A percentile compares a stretch with the other conserved stretches of the same genome.
These are phyloP conservation scores for Heliconius ismenius DNA, from an alignment of 2,888 invertebrate species.

Conservation along the genomic window DNA sequence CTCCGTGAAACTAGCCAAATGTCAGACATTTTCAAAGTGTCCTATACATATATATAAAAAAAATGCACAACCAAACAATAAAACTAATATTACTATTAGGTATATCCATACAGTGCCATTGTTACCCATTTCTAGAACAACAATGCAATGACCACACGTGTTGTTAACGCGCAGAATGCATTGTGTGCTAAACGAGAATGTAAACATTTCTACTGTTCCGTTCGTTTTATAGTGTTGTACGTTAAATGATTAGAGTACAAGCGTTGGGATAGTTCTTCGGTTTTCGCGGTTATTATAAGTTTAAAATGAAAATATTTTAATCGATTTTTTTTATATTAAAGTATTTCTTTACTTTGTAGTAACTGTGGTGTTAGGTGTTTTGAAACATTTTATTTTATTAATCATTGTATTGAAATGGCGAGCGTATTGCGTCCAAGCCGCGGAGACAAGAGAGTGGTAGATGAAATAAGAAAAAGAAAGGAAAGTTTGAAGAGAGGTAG, in stretches of 20 bases:
- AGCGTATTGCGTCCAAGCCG: constrained; percentile 46
- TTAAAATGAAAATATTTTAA: neutral
- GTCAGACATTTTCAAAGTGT: no score
- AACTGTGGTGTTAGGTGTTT: neutral
- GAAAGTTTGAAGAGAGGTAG: constrained; percentile 62
- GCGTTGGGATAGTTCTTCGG: neutral
- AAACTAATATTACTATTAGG: constrained; percentile 27
- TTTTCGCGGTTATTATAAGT: constrained; percentile 1
- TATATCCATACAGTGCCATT: constrained; percentile 40
- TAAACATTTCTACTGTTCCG: constrained; percentile 42
- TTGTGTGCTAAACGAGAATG: constrained; percentile 47
- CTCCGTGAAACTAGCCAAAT: no score
- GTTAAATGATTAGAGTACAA: constrained; percentile 7
- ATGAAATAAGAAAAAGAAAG: constrained; percentile 60
- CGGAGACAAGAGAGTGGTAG: constrained; percentile 51
- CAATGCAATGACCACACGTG: constrained; percentile 44
- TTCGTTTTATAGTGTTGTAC: neutral
- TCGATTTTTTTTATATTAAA: neutral
- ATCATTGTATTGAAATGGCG: constrained; percentile 46
- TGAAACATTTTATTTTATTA: constrained; percentile 11
- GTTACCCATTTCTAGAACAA: constrained; percentile 47
- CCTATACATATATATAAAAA: no score
- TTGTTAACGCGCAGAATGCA: constrained; percentile 33
- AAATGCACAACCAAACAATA: neutral
- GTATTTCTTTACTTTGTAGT: constrained; percentile 2